Base-by-base conservation (phyloP, 2,113 vertebrate genomes). In the Lichenostomus cassidix region DNA sequence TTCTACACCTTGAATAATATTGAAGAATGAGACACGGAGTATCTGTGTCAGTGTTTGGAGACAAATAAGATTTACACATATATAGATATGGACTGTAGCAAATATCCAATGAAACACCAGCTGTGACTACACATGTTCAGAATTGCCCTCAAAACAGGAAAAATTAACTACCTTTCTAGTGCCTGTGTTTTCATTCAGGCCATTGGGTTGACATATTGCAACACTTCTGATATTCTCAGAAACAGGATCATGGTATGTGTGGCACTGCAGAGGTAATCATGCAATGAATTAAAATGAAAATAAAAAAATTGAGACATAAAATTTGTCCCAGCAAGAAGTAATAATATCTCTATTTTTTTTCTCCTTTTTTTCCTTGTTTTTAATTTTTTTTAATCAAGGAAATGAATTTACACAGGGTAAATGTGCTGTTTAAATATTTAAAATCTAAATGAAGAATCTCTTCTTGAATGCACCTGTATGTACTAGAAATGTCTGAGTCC, bases 391-490 rank as follows among this genome's bases (percentile, higher is more conserved):
- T 35, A 3, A 46, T 46, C 28, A 41, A 59, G 60, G 52, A 94
- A 62, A 70, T 62, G 31, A 83, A 95, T 96, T 96, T 97, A 96
- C 77, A 73, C 33, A 46, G 88, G 27, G 53, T 79, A 77, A 91
- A 94, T 64, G 62, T 73, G 59, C 42, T 85, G 78, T 96, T 97
- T 94, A 98, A 98, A 95, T 96, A 96, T 95, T 97, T 90, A 97
- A 98, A 96, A 97, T 97, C 93, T 87, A 97, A 97, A 97, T 96
- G 17, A 94, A 95, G 55, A 86, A 87, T 96, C 95, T 96, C 31
- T n/a, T 95, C 75, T 87, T 94, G 69, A 78, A 94, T 95, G 63
- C 27, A 96, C 83, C 92, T 97, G 46, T 78, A 71, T 16, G 25
- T 96, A 90, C 82, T 91, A 91, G 91, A 97, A 96, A 87, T 96